A percentile compares a stretch with the other conserved stretches of the same genome.
phyloP scores from a whole-genome alignment of 2,888 invertebrate species.

The Acronicta leporina region DNA sequence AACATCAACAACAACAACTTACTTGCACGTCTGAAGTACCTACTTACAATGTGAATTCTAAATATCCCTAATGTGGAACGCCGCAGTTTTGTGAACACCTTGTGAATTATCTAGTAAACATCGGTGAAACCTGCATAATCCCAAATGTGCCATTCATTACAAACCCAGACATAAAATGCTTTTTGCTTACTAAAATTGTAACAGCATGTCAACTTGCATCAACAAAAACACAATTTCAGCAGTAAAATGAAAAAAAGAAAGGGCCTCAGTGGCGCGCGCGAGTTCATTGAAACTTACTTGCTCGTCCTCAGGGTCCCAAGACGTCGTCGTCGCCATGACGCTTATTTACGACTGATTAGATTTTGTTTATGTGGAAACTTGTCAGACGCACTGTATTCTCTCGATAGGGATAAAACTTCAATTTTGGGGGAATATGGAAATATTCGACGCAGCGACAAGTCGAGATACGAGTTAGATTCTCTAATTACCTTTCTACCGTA shows the following conservation, averaged over 20 bases:
- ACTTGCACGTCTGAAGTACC: too few species aligned
- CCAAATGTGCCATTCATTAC: not conserved
- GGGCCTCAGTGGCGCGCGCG: conserved; percentile 13
- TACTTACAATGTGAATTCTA: too few species aligned
- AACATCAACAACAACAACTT: too few species aligned
- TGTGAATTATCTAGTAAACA: not conserved
- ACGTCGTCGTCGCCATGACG: conserved; percentile 22
- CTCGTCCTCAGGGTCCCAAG: conserved; percentile 33
- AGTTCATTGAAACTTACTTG: conserved; percentile 43
- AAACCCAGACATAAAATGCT: not conserved
- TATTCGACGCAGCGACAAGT: conserved; percentile 13
- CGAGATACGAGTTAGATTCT: conserved; percentile 1
- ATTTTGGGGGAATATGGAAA: conserved; percentile 20
- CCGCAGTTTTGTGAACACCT: not conserved
- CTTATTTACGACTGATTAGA: conserved; percentile 40
- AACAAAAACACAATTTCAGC: conserved; percentile 46
- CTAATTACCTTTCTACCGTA: too few species aligned
- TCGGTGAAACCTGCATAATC: not conserved
- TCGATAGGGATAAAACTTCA: conserved; percentile 20
- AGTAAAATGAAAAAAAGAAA: conserved; percentile 36
- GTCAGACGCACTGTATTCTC: conserved; percentile 33
- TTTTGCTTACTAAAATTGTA: conserved; percentile 5
- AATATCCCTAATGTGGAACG: too few species aligned
- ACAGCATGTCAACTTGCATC: conserved; percentile 22
- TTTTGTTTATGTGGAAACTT: conserved; percentile 44